A percentile compares a stretch with the other conserved stretches of the same genome.
Evolutionary conservation across 2,888 invertebrate genomes (phyloP).

Genomic region (Plebejus melissa): DNA sequence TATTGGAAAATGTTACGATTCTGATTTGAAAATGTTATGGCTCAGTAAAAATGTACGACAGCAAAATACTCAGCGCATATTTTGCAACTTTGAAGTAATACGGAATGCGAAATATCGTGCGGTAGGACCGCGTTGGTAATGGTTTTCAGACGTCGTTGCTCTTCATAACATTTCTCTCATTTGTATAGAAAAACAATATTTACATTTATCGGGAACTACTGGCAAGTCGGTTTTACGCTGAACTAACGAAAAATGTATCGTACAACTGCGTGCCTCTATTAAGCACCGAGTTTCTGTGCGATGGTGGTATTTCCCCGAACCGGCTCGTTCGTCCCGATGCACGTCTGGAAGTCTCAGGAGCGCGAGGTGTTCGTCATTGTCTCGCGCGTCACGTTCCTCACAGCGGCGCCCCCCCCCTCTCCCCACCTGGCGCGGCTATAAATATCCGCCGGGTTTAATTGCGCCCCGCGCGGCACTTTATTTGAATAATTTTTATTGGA

Average conservation of each 20-base stretch:
- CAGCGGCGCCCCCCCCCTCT: background rate
- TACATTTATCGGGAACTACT: too few relatives aligned
- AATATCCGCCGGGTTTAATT: constrained; percentile 23
- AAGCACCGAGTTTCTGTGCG: background rate
- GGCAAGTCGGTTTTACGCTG: too few relatives aligned
- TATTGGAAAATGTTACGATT: constrained; percentile 7
- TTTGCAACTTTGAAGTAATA: constrained; percentile 1
- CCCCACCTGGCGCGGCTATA: background rate
- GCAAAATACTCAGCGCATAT: background rate
- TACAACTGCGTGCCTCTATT: background rate
- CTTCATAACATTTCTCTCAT: too few relatives aligned
- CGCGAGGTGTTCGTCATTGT: constrained; percentile 11
- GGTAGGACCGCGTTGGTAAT: background rate
- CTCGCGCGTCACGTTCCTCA: constrained; percentile 4
- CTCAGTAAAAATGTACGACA: background rate
- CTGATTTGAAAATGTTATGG: constrained; percentile 6
- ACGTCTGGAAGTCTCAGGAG: background rate
- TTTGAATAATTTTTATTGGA: constrained; percentile 21
- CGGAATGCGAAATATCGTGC: background rate
- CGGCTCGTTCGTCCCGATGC: background rate
- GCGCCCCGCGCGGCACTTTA: constrained; percentile 23
- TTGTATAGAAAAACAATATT: too few relatives aligned
- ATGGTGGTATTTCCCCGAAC: background rate
- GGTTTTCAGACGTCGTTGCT: too few relatives aligned
- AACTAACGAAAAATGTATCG: background rate